These are phyloP conservation scores for Drosophila guanche DNA, from an alignment of 1,140 invertebrate genomes.

Conservation along the genomic window DNA sequence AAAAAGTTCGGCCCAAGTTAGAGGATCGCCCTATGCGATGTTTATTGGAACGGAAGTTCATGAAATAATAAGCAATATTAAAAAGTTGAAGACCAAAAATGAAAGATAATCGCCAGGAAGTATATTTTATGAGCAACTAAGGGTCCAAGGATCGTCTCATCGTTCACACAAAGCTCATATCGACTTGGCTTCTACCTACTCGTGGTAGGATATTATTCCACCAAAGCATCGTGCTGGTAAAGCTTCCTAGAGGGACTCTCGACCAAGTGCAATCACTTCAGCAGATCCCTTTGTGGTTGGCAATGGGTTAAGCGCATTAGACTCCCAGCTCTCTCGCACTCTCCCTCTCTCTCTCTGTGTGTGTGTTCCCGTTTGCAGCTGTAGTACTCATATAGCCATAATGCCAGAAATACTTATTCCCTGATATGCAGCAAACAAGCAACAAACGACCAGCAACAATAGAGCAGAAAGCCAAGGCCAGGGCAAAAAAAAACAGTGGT, in stretches of 20 bases:
- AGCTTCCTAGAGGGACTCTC: constrained; percentile 8
- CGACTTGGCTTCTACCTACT: no score
- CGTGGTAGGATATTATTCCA: not conserved
- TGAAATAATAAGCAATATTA: constrained; percentile 1
- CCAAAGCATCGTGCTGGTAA: not conserved
- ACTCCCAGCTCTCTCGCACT: constrained; percentile 16
- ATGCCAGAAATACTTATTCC: constrained; percentile 63
- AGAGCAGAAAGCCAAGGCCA: constrained; percentile 49
- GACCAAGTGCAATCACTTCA: constrained; percentile 3
- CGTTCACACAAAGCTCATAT: no score
- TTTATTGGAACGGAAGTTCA: not conserved
- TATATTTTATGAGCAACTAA: no score
- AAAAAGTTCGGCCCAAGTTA: constrained; percentile 34
- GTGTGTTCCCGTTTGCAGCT: constrained; percentile 8
- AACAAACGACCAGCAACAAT: constrained; percentile 57
- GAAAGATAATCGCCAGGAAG: no score
- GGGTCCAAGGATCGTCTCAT: no score
- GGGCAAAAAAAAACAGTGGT: constrained; percentile 62
- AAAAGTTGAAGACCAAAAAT: not conserved
- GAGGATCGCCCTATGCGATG: not conserved
- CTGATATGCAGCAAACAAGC: constrained; percentile 66
- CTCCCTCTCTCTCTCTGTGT: constrained; percentile 6
- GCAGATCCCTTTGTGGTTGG: constrained; percentile 12
- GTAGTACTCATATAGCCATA: constrained; percentile 56
- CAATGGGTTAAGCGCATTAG: constrained; percentile 68